Evolutionary conservation across 2,797 vertebrate genomes (phyloP).

Genomic region (Telmatherina bonti): DNA sequence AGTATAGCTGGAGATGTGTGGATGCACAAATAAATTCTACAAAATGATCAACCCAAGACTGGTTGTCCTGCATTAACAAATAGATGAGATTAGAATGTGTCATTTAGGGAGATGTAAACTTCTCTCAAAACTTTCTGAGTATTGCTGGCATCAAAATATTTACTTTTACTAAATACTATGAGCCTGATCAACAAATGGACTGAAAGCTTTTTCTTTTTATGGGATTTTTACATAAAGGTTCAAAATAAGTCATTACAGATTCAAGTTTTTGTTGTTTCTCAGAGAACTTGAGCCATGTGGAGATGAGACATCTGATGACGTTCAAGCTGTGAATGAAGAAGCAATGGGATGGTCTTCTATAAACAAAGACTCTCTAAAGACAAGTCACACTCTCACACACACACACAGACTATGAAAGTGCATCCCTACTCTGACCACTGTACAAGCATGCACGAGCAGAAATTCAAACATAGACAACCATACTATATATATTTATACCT

Average conservation of each 20-base stretch:
- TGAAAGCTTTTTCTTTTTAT: neutral
- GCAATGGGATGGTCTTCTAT: conserved; percentile 66
- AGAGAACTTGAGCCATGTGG: conserved; percentile 19
- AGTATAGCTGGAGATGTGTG: no score
- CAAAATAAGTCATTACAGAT: neutral
- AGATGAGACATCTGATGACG: conserved; percentile 43
- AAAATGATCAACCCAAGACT: no score
- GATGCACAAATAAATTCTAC: no score
- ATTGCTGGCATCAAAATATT: neutral
- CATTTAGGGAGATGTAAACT: no score
- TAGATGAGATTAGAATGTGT: no score
- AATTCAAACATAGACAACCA: conserved; percentile 14
- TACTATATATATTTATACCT: neutral
- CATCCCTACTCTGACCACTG: conserved; percentile 16
- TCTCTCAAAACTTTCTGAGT: neutral
- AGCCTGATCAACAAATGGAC: neutral
- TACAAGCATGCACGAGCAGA: conserved; percentile 44
- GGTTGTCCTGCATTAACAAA: no score
- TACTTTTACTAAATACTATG: neutral
- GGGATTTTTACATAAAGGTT: neutral
- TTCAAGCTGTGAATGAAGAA: conserved; percentile 57
- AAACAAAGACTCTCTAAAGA: conserved; percentile 41
- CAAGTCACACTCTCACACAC: conserved; percentile 24
- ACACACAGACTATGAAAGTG: conserved; percentile 24
- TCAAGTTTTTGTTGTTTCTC: neutral